These are phyloP conservation scores for Malurus splendens DNA, from an alignment of 2,797 vertebrate genomes.

Conservation along the genomic window DNA sequence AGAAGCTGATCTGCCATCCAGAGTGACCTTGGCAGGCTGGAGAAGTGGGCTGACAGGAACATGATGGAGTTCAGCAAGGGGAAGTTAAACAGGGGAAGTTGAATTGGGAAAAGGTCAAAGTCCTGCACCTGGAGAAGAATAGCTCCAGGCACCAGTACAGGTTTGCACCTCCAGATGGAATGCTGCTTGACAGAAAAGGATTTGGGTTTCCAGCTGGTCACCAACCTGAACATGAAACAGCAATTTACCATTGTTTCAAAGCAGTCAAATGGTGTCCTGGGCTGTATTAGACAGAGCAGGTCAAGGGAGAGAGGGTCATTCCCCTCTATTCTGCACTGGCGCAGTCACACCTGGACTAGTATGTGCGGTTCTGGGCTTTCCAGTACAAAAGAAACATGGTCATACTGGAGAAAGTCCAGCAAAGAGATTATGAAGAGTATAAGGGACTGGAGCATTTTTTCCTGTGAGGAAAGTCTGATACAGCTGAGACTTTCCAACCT, in stretches of 20 bases:
- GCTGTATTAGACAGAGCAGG: not conserved
- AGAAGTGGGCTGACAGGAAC: not conserved
- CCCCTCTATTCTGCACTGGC: not conserved
- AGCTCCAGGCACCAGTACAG: fast-evolving
- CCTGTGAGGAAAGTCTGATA: not conserved
- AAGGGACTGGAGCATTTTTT: not conserved
- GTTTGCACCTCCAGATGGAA: not conserved
- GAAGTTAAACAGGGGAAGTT: not conserved
- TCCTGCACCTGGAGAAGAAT: not conserved
- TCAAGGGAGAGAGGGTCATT: not conserved
- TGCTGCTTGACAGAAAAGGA: not conserved
- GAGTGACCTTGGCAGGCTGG: not conserved
- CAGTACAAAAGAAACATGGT: not conserved
- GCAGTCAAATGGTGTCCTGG: no score
- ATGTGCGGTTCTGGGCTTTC: not conserved
- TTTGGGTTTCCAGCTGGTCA: not conserved
- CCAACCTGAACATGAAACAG: not conserved
- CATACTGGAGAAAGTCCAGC: not conserved
- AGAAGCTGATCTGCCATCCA: no score
- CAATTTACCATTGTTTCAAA: not conserved
- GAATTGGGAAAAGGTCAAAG: not conserved
- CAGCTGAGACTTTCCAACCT: not conserved
- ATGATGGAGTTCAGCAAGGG: not conserved
- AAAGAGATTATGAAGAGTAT: not conserved
- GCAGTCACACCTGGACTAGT: not conserved